Evolutionary conservation across 1,140 invertebrate genomes (phyloP), one percentile per base, ranked within the genome.

Genomic region (Zaprionus kolodkinae): DNA sequence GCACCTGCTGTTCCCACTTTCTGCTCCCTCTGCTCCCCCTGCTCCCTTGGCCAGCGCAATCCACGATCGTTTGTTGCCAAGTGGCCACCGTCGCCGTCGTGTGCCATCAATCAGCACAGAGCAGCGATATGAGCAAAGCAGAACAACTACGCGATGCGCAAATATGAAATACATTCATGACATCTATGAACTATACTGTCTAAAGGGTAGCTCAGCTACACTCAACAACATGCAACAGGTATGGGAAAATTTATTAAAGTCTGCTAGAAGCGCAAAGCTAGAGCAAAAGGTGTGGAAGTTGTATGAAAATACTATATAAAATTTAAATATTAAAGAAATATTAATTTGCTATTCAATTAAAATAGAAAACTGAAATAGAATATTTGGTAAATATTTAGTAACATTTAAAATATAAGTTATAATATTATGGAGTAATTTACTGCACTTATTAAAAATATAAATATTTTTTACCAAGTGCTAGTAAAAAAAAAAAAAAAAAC

Each of bases 41-140:
- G 6, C 21, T 72, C 73, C 81, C 72, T 76, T 36, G 60, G 60
- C 68, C 68, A 79, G 60, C 83, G 80, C 59, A 78, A 74, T 85
- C 64, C 74, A 33, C 56, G 63, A 60, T 68, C 70, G 56, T 57
- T 65, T 84, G 67, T 79, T 79, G 67, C 76, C 76, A 79, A 79
- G 77, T 77, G 78, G 60, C 75, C 36, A 73, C 78, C 36, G 76
- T 72, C 36, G 76, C 78, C 36, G 76, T 72, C 81, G 64, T 79
- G 85, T 81, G 45, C 17, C 85, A 88, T 88, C 85, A 88, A 88
- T 88, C 85, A 89, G 85, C 48, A 66, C 57, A 61, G 62, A 54
- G 43, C 50, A 67, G 81, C 59, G 74, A 73, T 64, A 68, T 64
- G 59, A 15, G 45, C 85, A 87, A 88, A 87, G 89, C 85, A 78